Evolutionary conservation across 2,113 vertebrate genomes (phyloP), one percentile per base, ranked within the genome.

Genomic region (Datnioides undecimradiatus): DNA sequence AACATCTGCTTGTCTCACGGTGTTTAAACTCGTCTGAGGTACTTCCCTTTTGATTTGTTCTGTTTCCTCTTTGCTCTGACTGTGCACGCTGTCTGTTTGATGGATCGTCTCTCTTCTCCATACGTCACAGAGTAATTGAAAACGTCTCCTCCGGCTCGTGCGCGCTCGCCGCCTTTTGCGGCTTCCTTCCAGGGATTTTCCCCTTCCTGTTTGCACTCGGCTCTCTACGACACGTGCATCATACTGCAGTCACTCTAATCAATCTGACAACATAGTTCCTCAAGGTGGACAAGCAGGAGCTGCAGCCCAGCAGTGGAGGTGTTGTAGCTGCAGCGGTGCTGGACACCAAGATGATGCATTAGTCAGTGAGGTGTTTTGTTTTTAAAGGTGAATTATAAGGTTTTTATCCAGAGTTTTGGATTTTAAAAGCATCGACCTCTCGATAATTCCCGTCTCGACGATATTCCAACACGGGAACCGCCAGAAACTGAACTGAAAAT

Each of bases 71-170:
- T 58, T 34, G 43, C 77, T 83, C 74, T 80, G 62, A 59, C 77
- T 85, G 71, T 70, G 72, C 87, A 74, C 70, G 73, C 68, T 89
- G 90, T 90, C 91, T 80, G 43, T 89, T 87, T 91, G 91, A 92
- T 90, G 87, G 87, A 92, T 91, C 41, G 71, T 89, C 87, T 88
- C 84, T 78, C 74, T 89, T 86, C 76, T 83, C 73, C 80, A 76
- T 82, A 76, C 73, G 79, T 89, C 67, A 73, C 69, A 76, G 87
- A 74, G 78, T 91, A 91, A 91, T 89, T 89, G 88, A 88, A 92
- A 86, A 91, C 65, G 82, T 78, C 85, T 55, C 65, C 84, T 90
- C 71, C 52, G 71, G 52, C 69, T 74, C 43, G 63, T 59, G 62
- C 69, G 79, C 73, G 71, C 87, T 58, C 10, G 23, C 71, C 75